Conservation (phyloP, 2,113 vertebrate species). For the Menura novaehollandiae region DNA sequence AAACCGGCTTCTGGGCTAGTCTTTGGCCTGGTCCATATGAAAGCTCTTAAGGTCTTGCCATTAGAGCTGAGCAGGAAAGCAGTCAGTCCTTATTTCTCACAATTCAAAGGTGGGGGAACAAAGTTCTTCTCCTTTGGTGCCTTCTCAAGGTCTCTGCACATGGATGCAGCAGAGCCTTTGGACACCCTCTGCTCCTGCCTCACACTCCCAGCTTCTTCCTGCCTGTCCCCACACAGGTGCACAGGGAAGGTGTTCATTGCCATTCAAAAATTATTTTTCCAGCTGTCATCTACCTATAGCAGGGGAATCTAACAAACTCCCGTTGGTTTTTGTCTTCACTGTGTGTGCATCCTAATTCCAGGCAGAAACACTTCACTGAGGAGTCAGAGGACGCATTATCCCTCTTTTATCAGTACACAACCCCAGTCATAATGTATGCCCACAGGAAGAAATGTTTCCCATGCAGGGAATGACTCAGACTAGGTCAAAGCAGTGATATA, state of each 20-base stretch:
- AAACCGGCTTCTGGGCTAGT: not conserved
- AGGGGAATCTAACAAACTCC: not conserved
- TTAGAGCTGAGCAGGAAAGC: not conserved
- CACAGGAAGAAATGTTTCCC: not conserved
- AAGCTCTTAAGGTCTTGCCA: not conserved
- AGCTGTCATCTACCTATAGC: not conserved
- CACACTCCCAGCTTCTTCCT: not conserved
- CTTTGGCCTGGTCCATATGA: not conserved
- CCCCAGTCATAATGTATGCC: constrained; percentile 32
- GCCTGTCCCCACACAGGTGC: rapidly evolving
- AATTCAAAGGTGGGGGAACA: not conserved
- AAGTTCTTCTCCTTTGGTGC: not conserved
- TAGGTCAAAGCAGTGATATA: not conserved
- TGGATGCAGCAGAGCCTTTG: not conserved
- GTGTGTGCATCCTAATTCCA: not conserved
- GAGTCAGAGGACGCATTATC: not conserved
- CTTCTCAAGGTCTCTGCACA: not conserved
- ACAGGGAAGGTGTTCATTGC: rapidly evolving
- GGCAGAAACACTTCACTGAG: not conserved
- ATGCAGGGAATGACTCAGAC: constrained; percentile 47
- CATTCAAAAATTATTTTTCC: not conserved
- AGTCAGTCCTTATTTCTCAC: not conserved
- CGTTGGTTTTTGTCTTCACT: not conserved
- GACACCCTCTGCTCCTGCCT: not conserved
- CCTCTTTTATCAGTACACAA: constrained; percentile 18